Evolutionary conservation across 2,113 vertebrate genomes (phyloP), one percentile per base, ranked within the genome.

Genomic region (Lutjanus erythropterus): DNA sequence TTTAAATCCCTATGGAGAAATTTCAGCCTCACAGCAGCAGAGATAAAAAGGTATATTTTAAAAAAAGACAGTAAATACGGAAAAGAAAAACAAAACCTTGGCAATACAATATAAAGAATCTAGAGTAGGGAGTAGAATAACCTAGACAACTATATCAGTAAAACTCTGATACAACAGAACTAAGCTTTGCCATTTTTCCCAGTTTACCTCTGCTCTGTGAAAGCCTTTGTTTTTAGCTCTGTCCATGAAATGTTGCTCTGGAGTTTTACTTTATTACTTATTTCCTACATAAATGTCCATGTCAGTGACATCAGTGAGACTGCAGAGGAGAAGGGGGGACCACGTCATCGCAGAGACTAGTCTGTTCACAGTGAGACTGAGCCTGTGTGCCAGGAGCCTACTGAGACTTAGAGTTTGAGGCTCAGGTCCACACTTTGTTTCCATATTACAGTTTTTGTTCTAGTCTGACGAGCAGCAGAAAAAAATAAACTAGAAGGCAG

Each of bases 281-380:
- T 86, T 90, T 89, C 78, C 77, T 62, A 25, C 70, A 81, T 76
- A 73, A 81, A 89, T 72, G 77, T 81, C 55, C 19, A 78, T 72
- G 69, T 86, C 78, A 75, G 78, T 89, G 85, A 89, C 85, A 81
- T 86, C 75, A 87, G 75, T 52, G 65, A 75, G 64, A 42, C 77
- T 53, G 61, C 52, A 69, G 72, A 59, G 52, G 11, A 19, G 12
- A 9, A 19, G 16, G 52, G 35, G 31, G 27, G 16, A 12, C 12
- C 47, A 65, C 55, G 73, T 75, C 71, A 68, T 71, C 29, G 5
- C 49, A 44, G 27, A 50, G 58, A 29, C 27, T 44, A 44, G 18
- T 60, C 37, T 31, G 69, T 37, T 79, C 77, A 79, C 42, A 71
- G 70, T 29, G 14, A 56, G 59, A 75, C 39, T 2, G 15, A 66